Conservation (phyloP, 2,113 vertebrate species). For the Carassius gibelio region DNA sequence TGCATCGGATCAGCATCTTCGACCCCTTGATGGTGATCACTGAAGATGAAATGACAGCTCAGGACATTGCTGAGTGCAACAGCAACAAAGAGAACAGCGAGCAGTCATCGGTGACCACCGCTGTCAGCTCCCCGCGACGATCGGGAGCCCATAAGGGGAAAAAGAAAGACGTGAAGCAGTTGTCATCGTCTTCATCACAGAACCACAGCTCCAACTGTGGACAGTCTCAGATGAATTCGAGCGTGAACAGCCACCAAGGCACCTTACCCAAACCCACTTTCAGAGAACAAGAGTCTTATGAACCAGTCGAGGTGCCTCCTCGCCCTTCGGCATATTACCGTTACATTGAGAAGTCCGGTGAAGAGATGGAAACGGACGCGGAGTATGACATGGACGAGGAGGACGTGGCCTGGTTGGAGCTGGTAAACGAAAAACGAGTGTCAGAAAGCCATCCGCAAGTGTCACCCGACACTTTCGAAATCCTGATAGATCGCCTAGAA, state of each 20-base stretch:
- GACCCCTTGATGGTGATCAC: conserved; percentile 95
- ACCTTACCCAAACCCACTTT: conserved; percentile 90
- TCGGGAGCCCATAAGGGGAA: conserved; percentile 79
- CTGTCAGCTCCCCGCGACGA: conserved; percentile 80
- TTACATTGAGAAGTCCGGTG: conserved; percentile 86
- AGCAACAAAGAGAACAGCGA: conserved; percentile 99
- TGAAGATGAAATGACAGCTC: conserved; percentile 92
- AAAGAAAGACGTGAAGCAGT: conserved; percentile 81
- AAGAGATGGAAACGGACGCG: conserved; percentile 86
- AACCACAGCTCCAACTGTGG: conserved; percentile 63
- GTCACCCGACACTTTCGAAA: conserved; percentile 88
- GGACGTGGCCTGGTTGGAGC: conserved; percentile 92
- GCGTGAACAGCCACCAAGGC: conserved; percentile 68
- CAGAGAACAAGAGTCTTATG: conserved; percentile 82
- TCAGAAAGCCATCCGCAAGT: conserved; percentile 83
- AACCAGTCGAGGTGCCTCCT: conserved; percentile 76
- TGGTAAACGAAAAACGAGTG: conserved; percentile 86
- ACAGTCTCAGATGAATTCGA: conserved; percentile 66
- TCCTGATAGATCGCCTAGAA: conserved; percentile 90
- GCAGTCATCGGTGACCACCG: conserved; percentile 80
- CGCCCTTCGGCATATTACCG: conserved; percentile 88
- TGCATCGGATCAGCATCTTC: conserved; percentile 94
- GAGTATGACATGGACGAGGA: conserved; percentile 99
- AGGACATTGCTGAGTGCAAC: conserved; percentile 96
- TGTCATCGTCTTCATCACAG: conserved; percentile 62